Conservation (phyloP, 2,797 vertebrate genomes). For the Diplodus sargus region DNA sequence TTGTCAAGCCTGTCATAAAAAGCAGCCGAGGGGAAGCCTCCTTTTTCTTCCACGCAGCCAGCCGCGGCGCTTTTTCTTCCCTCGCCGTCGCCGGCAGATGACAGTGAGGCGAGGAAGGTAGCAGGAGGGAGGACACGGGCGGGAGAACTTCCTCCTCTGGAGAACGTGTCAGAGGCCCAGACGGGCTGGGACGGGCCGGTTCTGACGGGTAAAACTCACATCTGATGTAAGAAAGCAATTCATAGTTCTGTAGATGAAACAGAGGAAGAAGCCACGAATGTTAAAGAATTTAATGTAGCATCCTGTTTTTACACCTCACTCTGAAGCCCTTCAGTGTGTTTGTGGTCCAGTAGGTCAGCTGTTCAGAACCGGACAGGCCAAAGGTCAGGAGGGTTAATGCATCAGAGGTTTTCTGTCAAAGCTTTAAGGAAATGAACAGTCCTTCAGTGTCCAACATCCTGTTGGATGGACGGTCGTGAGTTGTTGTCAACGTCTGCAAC, state of each 20-base stretch:
- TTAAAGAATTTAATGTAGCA: too few relatives aligned
- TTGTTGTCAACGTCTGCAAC: too few relatives aligned
- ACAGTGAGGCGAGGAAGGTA: constrained; percentile 29
- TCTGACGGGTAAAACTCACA: rapidly evolving
- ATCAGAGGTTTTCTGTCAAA: too few relatives aligned
- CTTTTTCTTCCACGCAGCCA: constrained; percentile 14
- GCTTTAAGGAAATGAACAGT: neutral
- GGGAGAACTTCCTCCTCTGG: constrained; percentile 9
- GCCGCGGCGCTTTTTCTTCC: constrained; percentile 31
- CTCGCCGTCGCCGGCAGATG: neutral
- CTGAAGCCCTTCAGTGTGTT: too few relatives aligned
- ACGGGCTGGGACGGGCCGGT: neutral
- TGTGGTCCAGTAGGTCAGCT: too few relatives aligned
- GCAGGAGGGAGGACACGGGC: neutral
- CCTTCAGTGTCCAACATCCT: too few relatives aligned
- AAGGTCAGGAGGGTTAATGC: neutral
- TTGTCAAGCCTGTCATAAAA: constrained; percentile 79
- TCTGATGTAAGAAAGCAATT: too few relatives aligned
- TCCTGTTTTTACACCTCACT: too few relatives aligned
- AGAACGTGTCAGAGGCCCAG: neutral
- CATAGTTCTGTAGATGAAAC: too few relatives aligned
- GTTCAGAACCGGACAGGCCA: neutral
- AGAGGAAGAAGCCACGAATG: too few relatives aligned
- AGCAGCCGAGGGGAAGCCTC: constrained; percentile 52
- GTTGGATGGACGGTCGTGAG: too few relatives aligned